Base-by-base conservation (phyloP, 2,888 invertebrate species). In the Resseliella maxima region DNA sequence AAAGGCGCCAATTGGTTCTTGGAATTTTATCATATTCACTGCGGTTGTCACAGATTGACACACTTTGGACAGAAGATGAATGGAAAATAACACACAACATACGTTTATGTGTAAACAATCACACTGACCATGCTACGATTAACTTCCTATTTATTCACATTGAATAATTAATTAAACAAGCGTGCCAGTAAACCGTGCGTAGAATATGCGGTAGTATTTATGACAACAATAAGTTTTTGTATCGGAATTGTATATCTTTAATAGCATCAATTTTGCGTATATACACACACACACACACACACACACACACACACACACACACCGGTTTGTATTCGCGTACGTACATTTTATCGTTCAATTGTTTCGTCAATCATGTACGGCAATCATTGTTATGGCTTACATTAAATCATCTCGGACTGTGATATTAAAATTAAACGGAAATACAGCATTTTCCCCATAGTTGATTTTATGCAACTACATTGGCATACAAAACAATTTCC, bases 111-210 rank as follows among this genome's bases (percentile, higher is more conserved):
- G 18, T 31, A 35, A 72, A 31, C 31, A 72, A 72, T 12, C 31
- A 27, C 15, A 31, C 31, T 72, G 72, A 72, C 72, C 72, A 72
- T 72, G 59, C 59, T 59, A 12, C 72, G 15, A 15, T 72, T 72
- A 8, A 72, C 72, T 72, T 72, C 72, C 72, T 72, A 72, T 31
- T 72, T 31, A 72, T 72, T 72, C 15, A 72, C 72, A 72, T 72
- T 72, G 72, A 72, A 72, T 72, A 72, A 72, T 72, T 72, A 72
- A 72, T 72, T 72, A 31, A 12, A 72, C 18, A 15, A 72, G 15
- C 72, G 31, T 72, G 35, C 72, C 15, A 72, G 72, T 35, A 72
- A 35, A 35, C 31, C 27, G 31, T 35, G 31, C 2, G 0, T 27
- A n/a, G 59, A 59, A 59, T 59, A 59, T 59, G 59, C 59, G 59